Evolutionary conservation across 2,888 invertebrate species (phyloP).

Genomic region (Drosophila kokeensis): DNA sequence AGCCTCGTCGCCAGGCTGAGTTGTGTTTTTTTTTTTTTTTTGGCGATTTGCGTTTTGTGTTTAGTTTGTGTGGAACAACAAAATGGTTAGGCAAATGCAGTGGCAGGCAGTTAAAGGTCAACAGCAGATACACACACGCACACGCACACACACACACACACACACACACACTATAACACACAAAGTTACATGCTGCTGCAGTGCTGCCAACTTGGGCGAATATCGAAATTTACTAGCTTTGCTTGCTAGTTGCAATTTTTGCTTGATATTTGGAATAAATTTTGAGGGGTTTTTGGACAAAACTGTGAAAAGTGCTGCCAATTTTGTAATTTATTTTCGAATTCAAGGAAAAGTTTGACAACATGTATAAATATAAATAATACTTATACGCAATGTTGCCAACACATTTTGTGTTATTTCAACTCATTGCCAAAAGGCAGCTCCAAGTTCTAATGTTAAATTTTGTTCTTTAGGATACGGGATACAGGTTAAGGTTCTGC

Average conservation of each 20-base stretch:
- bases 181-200: conserved; percentile 49
- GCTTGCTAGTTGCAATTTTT: not conserved
- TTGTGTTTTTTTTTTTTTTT: conserved; percentile 1
- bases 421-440: not conserved
- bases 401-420: not conserved
- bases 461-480: conserved; percentile 2
- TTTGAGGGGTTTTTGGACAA: not conserved
- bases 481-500: conserved; percentile 20
- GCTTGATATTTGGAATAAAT: not conserved
- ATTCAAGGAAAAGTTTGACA: not conserved
- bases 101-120: conserved; percentile 46
- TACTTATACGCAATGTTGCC: not conserved
- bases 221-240: not conserved
- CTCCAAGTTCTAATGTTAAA: not conserved
- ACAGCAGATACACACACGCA: conserved; percentile 29
- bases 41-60: not conserved
- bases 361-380: not conserved
- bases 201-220: conserved; percentile 63
- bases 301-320: not conserved
- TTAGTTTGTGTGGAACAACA: conserved; percentile 29
- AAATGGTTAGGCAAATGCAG: conserved; percentile 59
- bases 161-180: not conserved
- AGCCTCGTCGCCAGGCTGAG: conserved; percentile 82
- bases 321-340: not conserved
- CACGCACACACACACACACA: conserved; percentile 5